Base-by-base conservation (phyloP, 2,888 invertebrate genomes). In the Erebia ligea region DNA sequence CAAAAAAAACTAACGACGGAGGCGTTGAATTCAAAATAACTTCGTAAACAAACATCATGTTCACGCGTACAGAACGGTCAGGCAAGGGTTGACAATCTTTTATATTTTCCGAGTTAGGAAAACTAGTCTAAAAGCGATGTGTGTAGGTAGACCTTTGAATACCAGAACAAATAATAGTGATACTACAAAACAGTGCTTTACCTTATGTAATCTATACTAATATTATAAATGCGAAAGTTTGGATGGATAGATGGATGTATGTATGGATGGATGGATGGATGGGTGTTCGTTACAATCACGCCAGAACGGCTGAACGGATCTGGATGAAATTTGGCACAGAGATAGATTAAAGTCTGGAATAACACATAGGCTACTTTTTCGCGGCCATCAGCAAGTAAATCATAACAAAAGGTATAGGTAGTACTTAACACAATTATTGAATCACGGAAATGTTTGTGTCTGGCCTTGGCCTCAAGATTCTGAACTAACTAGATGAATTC, bases 11-110 rank as follows among this genome's bases (percentile, higher is more conserved):
- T 71, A 79, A 78, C 72, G 73, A 68, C 72, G 73, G 76, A 78
- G 77, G 77, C 76, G 82, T 81, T 78, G 77, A 77, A 80, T 82
- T 86, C 74, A 82, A 89, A 90, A 90, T 90, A 89, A 81, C 87
- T 86, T 82, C 73, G 81, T 89, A 87, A 87, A 87, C 86, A 87
- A 86, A 82, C 84, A 81, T 78, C 74, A 78, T 76, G 77, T 76
- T 77, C 76, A 80, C 81, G 79, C 77, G 73, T 74, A 79, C 76
- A 78, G 81, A 79, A 81, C 79, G 79, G 80, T 75, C 76, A 77
- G 67, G 69, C 73, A 75, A 80, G 81, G 80, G 81, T 77, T 79
- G 80, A 62, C 72, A 57, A 58, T 61, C 17, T 42, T 17, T 1
- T 11, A 42, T 54, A 19, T 19, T 59, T 42, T 17, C n/a, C 3